Percentiles rank a stretch among this genome's conserved stretches.
phyloP scores from a whole-genome alignment of 2,888 invertebrate species.

The Elysia crispata region DNA sequence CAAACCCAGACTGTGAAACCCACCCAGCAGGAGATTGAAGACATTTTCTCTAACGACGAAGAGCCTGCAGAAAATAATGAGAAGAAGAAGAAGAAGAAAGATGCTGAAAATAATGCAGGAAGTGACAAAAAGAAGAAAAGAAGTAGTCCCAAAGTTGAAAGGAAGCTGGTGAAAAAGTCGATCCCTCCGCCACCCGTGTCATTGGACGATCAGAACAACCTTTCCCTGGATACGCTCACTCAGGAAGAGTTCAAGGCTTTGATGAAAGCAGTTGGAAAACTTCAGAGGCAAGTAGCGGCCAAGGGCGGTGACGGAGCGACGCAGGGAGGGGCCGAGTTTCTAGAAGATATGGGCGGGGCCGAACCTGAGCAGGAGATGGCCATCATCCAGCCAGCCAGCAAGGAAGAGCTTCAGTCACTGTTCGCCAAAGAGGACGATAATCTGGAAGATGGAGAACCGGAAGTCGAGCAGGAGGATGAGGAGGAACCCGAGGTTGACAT shows the following conservation, averaged over 20 bases:
- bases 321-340: no score
- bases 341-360: neutral
- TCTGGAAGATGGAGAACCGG: neutral
- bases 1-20: constrained; percentile 21
- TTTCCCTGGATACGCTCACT: constrained; percentile 44
- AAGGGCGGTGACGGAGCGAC: no score
- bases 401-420: constrained; percentile 31
- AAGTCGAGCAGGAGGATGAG: neutral
- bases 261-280: constrained; percentile 50
- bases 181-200: neutral
- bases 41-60: constrained; percentile 46
- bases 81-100: constrained; percentile 43
- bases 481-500: neutral
- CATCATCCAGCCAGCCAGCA: constrained; percentile 22
- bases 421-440: constrained; percentile 15
- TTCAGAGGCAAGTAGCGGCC: constrained; percentile 43
- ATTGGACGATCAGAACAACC: neutral
- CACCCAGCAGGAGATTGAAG: constrained; percentile 47
- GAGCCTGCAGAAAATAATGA: neutral
- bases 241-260: constrained; percentile 53
- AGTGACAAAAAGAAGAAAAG: no score
- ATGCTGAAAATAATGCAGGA: no score
- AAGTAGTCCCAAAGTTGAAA: constrained; percentile 3
- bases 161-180: constrained; percentile 32
- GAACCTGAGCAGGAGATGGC: neutral